These are phyloP conservation scores for Motacilla tschutschensis DNA, from an alignment of 2,113 vertebrate genomes.

Conservation along the genomic window DNA sequence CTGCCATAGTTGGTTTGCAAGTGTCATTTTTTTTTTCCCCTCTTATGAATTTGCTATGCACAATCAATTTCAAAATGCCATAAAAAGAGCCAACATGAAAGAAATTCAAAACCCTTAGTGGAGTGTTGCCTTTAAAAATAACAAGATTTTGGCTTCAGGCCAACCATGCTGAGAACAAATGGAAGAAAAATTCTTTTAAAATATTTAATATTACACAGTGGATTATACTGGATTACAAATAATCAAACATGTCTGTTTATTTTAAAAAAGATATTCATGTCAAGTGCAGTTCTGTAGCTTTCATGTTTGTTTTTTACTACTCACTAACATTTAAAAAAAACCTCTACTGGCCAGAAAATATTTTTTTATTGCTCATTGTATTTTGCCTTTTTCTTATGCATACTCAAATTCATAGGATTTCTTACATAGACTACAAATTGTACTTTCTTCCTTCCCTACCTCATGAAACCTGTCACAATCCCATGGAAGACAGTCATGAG, in stretches of 20 bases:
- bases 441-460: background rate
- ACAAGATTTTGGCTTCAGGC: conserved; percentile 44
- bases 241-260: conserved; percentile 37
- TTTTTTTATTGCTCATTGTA: background rate
- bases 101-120: conserved; percentile 20
- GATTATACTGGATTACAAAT: conserved; percentile 46
- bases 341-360: background rate
- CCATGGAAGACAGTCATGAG: background rate
- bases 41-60: conserved; percentile 25
- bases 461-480: background rate
- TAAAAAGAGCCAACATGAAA: conserved; percentile 63
- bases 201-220: conserved; percentile 37
- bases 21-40: background rate
- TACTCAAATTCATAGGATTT: background rate
- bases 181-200: conserved; percentile 45
- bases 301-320: conserved; percentile 1
- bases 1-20: background rate
- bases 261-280: background rate
- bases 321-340: background rate
- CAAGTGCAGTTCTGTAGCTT: conserved; percentile 12
- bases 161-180: conserved; percentile 22
- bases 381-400: background rate
- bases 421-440: background rate
- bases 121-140: conserved; percentile 37
- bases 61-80: conserved; percentile 55